Evolutionary conservation across 2,797 vertebrate species (phyloP).

Genomic region (Passerculus sandwichensis): DNA sequence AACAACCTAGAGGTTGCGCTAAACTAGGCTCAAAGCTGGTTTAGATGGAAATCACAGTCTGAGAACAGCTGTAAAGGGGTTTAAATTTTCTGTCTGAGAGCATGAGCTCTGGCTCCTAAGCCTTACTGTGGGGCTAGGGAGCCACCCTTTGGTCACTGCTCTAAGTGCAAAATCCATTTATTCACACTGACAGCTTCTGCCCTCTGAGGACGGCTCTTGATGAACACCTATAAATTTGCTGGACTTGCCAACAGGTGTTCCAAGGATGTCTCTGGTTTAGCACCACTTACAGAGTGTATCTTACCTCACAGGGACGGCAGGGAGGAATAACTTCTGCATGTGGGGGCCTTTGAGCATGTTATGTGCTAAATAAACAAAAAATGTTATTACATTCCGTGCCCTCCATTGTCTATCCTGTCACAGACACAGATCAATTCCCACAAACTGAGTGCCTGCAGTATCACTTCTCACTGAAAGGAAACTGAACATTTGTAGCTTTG

Average conservation of each 20-base stretch:
- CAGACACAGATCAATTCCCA: background rate
- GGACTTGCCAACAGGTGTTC: background rate
- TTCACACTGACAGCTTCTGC: background rate
- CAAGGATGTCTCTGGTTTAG: background rate
- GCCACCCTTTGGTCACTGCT: conserved; percentile 32
- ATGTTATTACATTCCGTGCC: background rate
- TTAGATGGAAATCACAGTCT: background rate
- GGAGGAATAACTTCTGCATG: background rate
- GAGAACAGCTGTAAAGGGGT: background rate
- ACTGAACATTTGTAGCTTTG: background rate
- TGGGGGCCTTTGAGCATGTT: background rate
- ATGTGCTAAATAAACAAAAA: background rate
- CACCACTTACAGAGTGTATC: background rate
- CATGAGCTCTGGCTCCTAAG: background rate
- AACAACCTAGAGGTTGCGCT: background rate
- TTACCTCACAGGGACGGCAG: background rate
- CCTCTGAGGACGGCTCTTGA: background rate
- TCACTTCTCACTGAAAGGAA: background rate
- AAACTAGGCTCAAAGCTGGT: background rate
- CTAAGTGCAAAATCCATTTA: conserved; percentile 34
- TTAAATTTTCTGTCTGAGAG: background rate
- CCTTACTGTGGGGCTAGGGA: conserved; percentile 17
- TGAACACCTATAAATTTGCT: background rate
- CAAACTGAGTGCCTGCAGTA: background rate
- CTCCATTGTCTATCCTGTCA: background rate